Percentiles rank a stretch among this genome's conserved stretches.
These are phyloP conservation scores for Matsumyia berberina DNA, from an alignment of 2,888 invertebrate species.

Conservation along the genomic window DNA sequence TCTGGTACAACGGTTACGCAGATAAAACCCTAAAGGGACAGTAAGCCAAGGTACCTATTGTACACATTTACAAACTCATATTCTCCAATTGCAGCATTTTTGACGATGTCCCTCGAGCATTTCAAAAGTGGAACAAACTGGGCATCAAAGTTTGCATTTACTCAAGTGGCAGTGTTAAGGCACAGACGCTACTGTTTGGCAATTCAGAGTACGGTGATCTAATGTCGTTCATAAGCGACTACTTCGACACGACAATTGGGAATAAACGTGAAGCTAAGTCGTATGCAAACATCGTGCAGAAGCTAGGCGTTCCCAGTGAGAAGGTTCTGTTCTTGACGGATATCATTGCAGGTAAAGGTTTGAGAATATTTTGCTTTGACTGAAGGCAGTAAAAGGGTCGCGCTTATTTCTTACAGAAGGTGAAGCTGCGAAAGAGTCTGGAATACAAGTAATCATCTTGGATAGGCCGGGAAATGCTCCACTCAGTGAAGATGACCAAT, in stretches of 20 bases:
- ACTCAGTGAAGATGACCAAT: conserved; percentile 87
- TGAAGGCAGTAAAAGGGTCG: background rate
- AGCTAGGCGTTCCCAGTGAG: conserved; percentile 86
- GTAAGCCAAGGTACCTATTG: conserved; percentile 88
- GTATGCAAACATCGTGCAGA: conserved; percentile 90
- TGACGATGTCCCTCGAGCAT: conserved; percentile 91
- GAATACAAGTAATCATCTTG: conserved; percentile 89
- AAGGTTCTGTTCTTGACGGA: conserved; percentile 95
- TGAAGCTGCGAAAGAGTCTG: conserved; percentile 91
- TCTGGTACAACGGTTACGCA: conserved; percentile 94
- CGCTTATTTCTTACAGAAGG: conserved; percentile 88
- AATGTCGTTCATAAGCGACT: conserved; percentile 88
- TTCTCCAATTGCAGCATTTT: conserved; percentile 88
- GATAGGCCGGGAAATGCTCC: conserved; percentile 92
- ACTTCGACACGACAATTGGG: conserved; percentile 95
- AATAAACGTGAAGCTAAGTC: conserved; percentile 91
- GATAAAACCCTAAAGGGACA: conserved; percentile 92
- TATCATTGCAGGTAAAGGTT: conserved; percentile 88
- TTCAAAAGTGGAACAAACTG: conserved; percentile 89
- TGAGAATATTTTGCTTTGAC: background rate
- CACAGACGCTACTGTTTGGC: conserved; percentile 94
- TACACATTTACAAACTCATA: background rate
- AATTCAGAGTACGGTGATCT: conserved; percentile 92
- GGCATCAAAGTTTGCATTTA: conserved; percentile 92
- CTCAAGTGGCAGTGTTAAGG: conserved; percentile 95